phyloP scores from a whole-genome alignment of 37 sponge, comb jelly and placozoan genomes.

The Corticium candelabrum region DNA sequence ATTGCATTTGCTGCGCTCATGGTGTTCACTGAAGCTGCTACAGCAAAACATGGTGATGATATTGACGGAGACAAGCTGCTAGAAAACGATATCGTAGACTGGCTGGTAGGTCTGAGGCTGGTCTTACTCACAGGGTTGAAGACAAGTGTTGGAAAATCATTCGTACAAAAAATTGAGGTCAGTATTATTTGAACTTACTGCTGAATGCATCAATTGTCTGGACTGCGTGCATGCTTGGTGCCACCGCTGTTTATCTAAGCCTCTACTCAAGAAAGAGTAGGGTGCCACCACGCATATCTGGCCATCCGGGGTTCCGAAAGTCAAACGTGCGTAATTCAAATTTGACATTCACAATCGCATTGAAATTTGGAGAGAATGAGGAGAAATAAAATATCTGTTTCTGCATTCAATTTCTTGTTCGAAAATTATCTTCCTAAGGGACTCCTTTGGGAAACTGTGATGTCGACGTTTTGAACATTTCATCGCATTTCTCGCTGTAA shows the following conservation, averaged over 20 bases:
- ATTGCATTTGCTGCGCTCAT: not conserved
- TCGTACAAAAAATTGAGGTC: not conserved
- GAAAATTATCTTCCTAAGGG: too few species aligned
- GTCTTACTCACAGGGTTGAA: not conserved
- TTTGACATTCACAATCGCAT: too few species aligned
- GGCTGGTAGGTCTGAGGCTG: not conserved
- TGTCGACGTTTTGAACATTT: too few species aligned
- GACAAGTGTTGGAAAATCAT: not conserved
- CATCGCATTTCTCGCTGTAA: too few species aligned
- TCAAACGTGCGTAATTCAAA: too few species aligned
- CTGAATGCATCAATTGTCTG: not conserved
- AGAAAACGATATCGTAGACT: not conserved
- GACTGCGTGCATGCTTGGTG: not conserved
- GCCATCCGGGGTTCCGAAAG: too few species aligned
- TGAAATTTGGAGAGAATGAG: too few species aligned
- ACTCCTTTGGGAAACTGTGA: too few species aligned
- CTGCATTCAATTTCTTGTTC: too few species aligned
- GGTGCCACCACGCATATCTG: too few species aligned
- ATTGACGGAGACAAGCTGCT: not conserved
- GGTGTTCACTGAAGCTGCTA: not conserved
- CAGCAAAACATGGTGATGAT: not conserved
- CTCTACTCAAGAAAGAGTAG: not conserved
- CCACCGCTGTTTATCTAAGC: not conserved
- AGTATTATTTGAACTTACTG: not conserved
- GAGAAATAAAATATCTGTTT: too few species aligned